Evolutionary conservation across 2,113 vertebrate genomes (phyloP), one percentile per base, ranked within the genome.

Genomic region (Heterotilapia buettikoferi): DNA sequence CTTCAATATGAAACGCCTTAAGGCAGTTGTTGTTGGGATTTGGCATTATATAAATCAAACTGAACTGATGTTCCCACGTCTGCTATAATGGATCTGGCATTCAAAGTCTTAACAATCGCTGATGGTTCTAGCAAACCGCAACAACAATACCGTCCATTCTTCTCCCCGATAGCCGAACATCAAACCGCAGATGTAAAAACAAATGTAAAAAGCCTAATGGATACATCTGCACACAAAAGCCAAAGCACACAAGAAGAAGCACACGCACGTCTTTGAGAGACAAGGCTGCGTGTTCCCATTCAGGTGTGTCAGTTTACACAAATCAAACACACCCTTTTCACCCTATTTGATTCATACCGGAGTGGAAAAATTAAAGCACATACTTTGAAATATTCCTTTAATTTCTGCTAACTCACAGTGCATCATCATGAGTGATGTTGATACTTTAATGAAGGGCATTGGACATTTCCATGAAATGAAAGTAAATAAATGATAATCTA

Each of bases 261-360:
- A 11, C 84, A 36, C 4, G 21, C 5, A 59, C 1, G 2, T 12
- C 14, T 16, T 38, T 54, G 6, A 85, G 9, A 80, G 47, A 86
- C n/a, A n/a, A 57, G 54, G 31, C 29, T 83, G 24, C 2, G 21
- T 56, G 36, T 86, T 82, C 80, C 71, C 63, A 81, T 76, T 73
- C 50, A 89, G 91, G 92, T 5, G 87, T 86, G 92, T 59, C 92
- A 87, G 21, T 9, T 82, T 47, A 79, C 53, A 89, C 81, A 87
- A 43, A 92, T 87, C 47, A 90, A 88, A 92, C 92, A 89, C 83
- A 86, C 88, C 73, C 80, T 7, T 79, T 83, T 9, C 53, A 76
- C 47, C 40, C 61, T 68, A 38, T 83, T 82, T 76, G 53, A 91
- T 71, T 92, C 63, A 56, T 81, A 36, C 19, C 50, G 29, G 45